Base-by-base conservation (phyloP, 2,797 vertebrate species). In the Rhadinocentrus ornatus region DNA sequence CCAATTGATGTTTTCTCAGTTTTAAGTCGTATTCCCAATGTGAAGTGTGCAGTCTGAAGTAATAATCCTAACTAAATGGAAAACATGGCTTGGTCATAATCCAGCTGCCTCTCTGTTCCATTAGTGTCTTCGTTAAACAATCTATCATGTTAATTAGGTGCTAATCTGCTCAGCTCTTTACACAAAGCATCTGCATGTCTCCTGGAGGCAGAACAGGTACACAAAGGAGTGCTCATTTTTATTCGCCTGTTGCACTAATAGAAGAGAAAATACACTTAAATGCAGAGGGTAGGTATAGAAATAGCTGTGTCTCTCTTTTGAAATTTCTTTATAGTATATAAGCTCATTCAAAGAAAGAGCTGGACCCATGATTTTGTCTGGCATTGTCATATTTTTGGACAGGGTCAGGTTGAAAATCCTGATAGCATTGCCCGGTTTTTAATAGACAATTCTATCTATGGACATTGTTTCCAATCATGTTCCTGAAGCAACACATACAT, bases 31-130 rank as follows among this genome's bases (percentile, higher is more conserved):
- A 88, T 91, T 91, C 90, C 86, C 87, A 63, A 34, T 66, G 78
- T 52, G 69, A 89, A 72, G 83, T 86, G 69, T 88, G 87, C 86
- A 86, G 82, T 79, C 83, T 87, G 71, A 89, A 86, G 85, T 86
- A 86, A 86, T 93, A 91, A 93, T 93, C 90, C 89, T 88, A 80
- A 81, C 83, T 88, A 92, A 90, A 93, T 90, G 82, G 84, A 91
- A 92, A 90, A 89, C 91, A 89, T 88, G 89, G 86, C 83, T 88
- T 85, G 86, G 85, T 82, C 79, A 82, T 93, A 92, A 92, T 94
- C 92, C 89, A 90, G 86, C 86, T 90, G 88, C 86, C 83, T 90
- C 86, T 90, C 83, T 73, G 74, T 89, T 91, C 86, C 87, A 84
- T 72, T 70, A 87, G 89, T 88, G 88, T 89, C 80, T 88, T 79